Base-by-base conservation (phyloP, 2,797 vertebrate species). In the Paguma larvata region DNA sequence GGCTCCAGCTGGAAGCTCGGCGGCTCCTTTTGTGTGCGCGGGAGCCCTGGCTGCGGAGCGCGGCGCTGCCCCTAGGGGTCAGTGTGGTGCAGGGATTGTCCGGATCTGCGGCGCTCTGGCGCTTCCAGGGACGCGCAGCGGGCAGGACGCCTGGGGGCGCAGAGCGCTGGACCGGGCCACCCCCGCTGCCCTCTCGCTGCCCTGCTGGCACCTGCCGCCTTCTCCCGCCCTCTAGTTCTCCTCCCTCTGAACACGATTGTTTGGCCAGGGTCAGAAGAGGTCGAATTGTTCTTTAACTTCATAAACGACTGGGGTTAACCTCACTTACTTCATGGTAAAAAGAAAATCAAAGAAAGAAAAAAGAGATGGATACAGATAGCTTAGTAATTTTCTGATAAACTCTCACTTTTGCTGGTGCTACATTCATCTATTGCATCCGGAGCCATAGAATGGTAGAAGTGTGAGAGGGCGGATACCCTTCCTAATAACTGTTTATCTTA, bases 51-150 rank as follows among this genome's bases (percentile, higher is more conserved):
- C 88, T 99, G 98, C 98, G 95, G 89, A 11, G 77, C 70, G 67
- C 44, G 1, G 9, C 4, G 3, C 96, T 44, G 86, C 98, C 98
- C 96, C 98, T 98, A 99, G 99, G 98, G 98, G 99, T 98, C 99
- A 98, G 98, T 98, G 93, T 97, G 93, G 97, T 25, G 94, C 98
- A 95, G 98, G 97, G 96, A 98, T 98, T 98, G 93, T 91, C 19
- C 25, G 7, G 4, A 25, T 68, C 75, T 41, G n/a, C 0, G 3
- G 12, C 1, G 51, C 72, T 0, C 21, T 0, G 51, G 0, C 1
- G 59, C 32, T 85, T 85, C 85, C 85, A 3, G 8, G 23, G 23
- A 72, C 12, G 38, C 11, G 38, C 38, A 34, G 30, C 6, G 1
- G n/a, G 62, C 56, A 9, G 72, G 46, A 19, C 30, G 7, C 63